Base-by-base conservation (phyloP, 2,888 invertebrate species). In the Rosalia funebris region DNA sequence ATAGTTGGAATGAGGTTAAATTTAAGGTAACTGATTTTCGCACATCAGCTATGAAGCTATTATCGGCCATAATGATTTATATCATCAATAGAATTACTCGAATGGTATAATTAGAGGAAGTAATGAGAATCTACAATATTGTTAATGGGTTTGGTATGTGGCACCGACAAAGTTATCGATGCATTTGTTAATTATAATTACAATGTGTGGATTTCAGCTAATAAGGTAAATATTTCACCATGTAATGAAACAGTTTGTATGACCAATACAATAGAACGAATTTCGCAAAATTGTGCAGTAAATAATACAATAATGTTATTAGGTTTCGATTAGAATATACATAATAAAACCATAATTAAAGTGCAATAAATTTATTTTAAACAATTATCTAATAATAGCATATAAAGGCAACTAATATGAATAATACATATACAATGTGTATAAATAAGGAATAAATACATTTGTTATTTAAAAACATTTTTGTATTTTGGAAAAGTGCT, bases 121-220 rank as follows among this genome's bases (percentile, higher is more conserved):
- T 15, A 20, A 34, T 25, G 37, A 12, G 19, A 25, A 50, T 39
- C 50, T 50, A 50, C 37, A 39, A 50, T 50, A 37, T 50, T 37
- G 37, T 14, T 37, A 50, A 50, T 50, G 50, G 50, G 5, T n/a
- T 39, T 20, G 19, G 14, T 20, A 20, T 37, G 11, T 17, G 37
- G 20, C 25, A 10, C 11, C 32, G 12, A 17, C 32, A 15, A 34
- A 47, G 32, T 48, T 37, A 36, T 20, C n/a, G 37, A 39, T 50
- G 34, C 19, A 19, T 37, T 50, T 34, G 31, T 12, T 15, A n/a
- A 9, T 47, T 9, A 34, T 50, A 37, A 50, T 50, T 37, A 20
- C 31, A 20, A 10, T 11, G n/a, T 11, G 47, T 17, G 15, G 32
- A 14, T 47, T 47, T 36, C 47, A 19, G 32, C n/a, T 17, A 47